These are phyloP conservation scores for Calyptomena viridis DNA, from an alignment of 2,113 vertebrate genomes.

Conservation along the genomic window DNA sequence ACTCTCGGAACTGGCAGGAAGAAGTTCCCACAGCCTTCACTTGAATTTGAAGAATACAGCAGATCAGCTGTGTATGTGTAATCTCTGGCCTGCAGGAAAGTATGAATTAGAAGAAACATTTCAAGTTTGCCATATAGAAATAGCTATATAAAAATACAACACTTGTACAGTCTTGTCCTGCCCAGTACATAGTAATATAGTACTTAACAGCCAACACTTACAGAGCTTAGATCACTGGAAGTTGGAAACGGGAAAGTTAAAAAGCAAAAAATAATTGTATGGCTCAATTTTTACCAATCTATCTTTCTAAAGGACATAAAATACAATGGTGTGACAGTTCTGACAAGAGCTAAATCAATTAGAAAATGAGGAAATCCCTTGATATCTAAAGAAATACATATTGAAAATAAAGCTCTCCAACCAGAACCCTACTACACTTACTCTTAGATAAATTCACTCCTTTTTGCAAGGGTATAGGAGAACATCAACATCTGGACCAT, in stretches of 20 bases:
- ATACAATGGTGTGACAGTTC: background rate
- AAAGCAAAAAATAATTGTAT: background rate
- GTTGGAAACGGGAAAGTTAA: background rate
- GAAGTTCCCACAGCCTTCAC: background rate
- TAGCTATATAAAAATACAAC: background rate
- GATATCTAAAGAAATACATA: background rate
- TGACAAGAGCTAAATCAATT: background rate
- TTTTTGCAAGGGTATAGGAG: background rate
- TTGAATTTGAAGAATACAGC: background rate
- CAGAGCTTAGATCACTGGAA: background rate
- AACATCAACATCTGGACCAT: background rate
- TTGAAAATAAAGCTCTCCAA: background rate
- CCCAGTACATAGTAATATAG: background rate
- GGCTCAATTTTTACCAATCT: background rate
- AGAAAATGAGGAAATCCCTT: background rate
- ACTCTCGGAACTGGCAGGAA: background rate
- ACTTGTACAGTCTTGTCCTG: background rate
- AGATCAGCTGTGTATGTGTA: background rate
- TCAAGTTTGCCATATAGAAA: background rate
- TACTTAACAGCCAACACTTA: background rate
- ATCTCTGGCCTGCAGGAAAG: background rate
- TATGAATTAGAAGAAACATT: background rate
- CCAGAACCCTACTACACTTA: background rate
- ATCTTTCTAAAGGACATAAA: background rate
- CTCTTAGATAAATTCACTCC: fast-evolving